A percentile compares a stretch with the other conserved stretches of the same genome.
phyloP scores from a whole-genome alignment of 64 coral and sea anemone species.

The Actinia tenebrosa region DNA sequence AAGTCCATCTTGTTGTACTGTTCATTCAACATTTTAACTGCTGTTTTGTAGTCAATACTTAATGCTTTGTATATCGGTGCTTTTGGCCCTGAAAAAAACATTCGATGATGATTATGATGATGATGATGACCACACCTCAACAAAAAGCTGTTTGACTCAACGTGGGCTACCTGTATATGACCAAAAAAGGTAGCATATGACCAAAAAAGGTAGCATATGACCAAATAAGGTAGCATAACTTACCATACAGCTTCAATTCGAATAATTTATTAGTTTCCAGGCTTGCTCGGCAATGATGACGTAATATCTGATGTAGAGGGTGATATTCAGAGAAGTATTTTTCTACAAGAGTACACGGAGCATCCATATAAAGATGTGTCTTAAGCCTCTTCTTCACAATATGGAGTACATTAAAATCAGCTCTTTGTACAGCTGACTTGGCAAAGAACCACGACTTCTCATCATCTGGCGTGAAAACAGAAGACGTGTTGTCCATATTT shows the following conservation, averaged over 20 bases:
- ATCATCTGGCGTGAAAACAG: slow-evolving; percentile 65
- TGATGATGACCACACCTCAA: too few relatives aligned
- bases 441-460: slow-evolving; percentile 92
- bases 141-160: too few relatives aligned
- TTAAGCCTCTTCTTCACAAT: slow-evolving; percentile 80
- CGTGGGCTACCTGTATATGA: too few relatives aligned
- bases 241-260: slow-evolving; percentile 91
- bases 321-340: slow-evolving; percentile 92
- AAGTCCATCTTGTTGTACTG: slow-evolving; percentile 80
- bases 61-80: slow-evolving; percentile 88
- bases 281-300: slow-evolving; percentile 75
- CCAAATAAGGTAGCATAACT: neutral
- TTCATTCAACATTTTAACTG: slow-evolving; percentile 75
- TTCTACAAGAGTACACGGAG: slow-evolving; percentile 75
- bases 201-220: too few relatives aligned
- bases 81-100: slow-evolving; percentile 42
- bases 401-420: slow-evolving; percentile 86
- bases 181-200: too few relatives aligned
- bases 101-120: too few relatives aligned
- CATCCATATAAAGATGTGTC: slow-evolving; percentile 77
- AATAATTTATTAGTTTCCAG: slow-evolving; percentile 94
- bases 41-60: slow-evolving; percentile 70
- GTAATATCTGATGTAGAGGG: slow-evolving; percentile 77
- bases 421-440: slow-evolving; percentile 88
- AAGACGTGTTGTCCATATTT: slow-evolving; percentile 55